phyloP scores from a whole-genome alignment of 2,113 vertebrate species.

The Trogon melanurus region DNA sequence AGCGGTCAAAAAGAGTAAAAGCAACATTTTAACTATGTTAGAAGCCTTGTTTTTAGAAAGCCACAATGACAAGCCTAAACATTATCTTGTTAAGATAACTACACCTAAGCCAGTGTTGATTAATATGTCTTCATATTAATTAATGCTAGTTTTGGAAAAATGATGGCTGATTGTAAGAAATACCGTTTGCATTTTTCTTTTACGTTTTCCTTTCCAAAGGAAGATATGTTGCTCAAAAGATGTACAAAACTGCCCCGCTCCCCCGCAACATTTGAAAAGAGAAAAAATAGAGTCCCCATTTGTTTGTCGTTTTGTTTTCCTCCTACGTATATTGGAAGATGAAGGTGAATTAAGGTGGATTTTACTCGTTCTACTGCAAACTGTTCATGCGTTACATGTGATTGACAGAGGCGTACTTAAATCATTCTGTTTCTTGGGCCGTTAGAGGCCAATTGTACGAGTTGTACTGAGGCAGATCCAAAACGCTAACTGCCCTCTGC shows the following conservation, averaged over 20 bases:
- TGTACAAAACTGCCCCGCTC: conserved; percentile 36
- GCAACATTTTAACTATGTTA: background rate
- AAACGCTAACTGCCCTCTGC: background rate
- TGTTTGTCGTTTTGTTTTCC: background rate
- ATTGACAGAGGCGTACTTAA: background rate
- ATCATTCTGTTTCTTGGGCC: background rate
- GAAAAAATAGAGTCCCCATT: background rate
- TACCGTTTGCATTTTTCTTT: background rate
- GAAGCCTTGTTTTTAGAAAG: background rate
- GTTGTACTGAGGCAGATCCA: background rate
- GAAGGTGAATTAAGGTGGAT: background rate
- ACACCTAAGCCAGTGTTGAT: conserved; percentile 1
- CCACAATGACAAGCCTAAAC: background rate
- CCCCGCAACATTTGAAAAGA: background rate
- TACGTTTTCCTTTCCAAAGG: conserved; percentile 22
- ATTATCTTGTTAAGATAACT: background rate
- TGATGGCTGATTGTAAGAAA: background rate
- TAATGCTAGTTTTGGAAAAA: background rate
- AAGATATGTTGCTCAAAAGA: conserved; percentile 44
- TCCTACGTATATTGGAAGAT: background rate
- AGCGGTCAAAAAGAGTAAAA: background rate
- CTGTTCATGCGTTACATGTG: background rate
- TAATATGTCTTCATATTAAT: conserved; percentile 58
- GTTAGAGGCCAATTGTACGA: background rate
- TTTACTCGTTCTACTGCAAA: background rate